Evolutionary conservation across 2,888 invertebrate genomes (phyloP), one percentile per base, ranked within the genome.

Genomic region (Cheilosia variabilis): DNA sequence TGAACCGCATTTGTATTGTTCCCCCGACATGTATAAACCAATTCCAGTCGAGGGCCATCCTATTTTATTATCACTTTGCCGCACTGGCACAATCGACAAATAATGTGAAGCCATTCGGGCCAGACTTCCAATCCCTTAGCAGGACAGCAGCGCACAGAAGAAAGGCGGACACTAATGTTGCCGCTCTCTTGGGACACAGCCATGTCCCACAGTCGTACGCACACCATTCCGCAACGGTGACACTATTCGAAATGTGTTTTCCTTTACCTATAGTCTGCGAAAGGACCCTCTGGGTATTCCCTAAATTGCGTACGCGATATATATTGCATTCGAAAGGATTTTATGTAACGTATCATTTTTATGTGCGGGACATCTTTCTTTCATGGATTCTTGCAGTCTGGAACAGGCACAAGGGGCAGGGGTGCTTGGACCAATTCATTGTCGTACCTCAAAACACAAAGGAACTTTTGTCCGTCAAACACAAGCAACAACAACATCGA

Each of bases 61-160:
- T 31, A 65, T 84, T 84, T 84, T 84, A 84, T 76, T 84, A 80
- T 80, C 84, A 75, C 75, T 75, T 71, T 80, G 58, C 55, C 75
- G 43, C 55, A 80, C 27, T 65, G 65, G 37, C 63, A 79, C 79
- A 79, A 84, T 84, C 75, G 80, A 60, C 75, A 84, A 80, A 80
- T 75, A 84, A 80, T 84, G 80, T 41, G 72, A 63, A 45, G 43
- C 73, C 60, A 80, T 80, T 75, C 41, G 47, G 80, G 15, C 52
- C 80, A 79, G 80, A 80, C 80, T 75, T 80, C 47, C 53, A 31
- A 69, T 71, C 75, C 60, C 63, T 65, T 22, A n/a, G 58, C 62
- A 34, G 57, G 50, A 22, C 79, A 34, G 19, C 2, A 43, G 41
- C 34, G 19, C 27, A 66, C 55, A 58, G 43, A 47, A 17, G 47